These are phyloP conservation scores for Nezara viridula DNA, from an alignment of 2,888 invertebrate genomes.

Conservation along the genomic window DNA sequence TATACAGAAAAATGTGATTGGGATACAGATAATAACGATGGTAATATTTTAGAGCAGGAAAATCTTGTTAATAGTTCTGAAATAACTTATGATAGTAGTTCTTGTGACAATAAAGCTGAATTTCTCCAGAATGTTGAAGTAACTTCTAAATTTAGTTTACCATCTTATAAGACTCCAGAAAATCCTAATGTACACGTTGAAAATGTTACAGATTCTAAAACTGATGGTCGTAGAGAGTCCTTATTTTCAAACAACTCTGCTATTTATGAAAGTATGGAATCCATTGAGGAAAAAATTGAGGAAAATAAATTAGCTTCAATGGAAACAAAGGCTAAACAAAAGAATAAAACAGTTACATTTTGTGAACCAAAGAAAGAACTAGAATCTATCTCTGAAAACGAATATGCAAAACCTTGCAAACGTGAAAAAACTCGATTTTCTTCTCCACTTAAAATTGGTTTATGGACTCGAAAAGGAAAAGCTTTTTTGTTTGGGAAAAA, in stretches of 20 bases:
- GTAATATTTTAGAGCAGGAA: background rate
- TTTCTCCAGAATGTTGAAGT: background rate
- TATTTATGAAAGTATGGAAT: slow-evolving; percentile 53
- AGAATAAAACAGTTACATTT: slow-evolving; percentile 50
- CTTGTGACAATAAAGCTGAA: background rate
- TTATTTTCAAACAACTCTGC: slow-evolving; percentile 41
- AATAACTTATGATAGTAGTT: background rate
- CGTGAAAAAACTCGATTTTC: slow-evolving; percentile 54
- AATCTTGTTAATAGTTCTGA: background rate
- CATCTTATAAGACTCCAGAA: background rate
- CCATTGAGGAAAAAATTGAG: slow-evolving; percentile 49
- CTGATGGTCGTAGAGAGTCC: slow-evolving; percentile 42
- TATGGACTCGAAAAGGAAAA: slow-evolving; percentile 59
- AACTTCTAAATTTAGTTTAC: background rate
- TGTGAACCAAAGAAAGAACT: slow-evolving; percentile 22
- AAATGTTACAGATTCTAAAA: background rate
- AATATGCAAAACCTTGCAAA: slow-evolving; percentile 1
- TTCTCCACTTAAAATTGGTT: slow-evolving; percentile 55
- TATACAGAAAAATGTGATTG: background rate
- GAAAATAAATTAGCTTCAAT: background rate
- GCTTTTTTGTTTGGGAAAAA: slow-evolving; percentile 50
- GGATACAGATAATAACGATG: background rate
- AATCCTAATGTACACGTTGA: background rate
- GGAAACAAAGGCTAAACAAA: background rate
- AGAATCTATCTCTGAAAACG: slow-evolving; percentile 13